Percentiles rank a stretch among this genome's conserved stretches.
Conservation (phyloP, 2,888 invertebrate species). For the Blastobasis adustella region DNA sequence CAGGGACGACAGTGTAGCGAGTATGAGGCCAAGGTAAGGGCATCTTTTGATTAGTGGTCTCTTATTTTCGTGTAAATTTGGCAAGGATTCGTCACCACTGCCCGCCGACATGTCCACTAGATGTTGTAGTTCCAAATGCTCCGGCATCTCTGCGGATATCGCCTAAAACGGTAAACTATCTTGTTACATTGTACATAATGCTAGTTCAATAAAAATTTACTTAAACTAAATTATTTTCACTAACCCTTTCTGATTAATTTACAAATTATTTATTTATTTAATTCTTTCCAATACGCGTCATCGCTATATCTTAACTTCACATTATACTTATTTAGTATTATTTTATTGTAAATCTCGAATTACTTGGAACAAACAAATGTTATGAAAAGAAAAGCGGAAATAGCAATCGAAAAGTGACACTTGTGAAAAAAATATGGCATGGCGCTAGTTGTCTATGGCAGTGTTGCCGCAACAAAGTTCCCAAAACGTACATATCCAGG, state of each 20-base stretch:
- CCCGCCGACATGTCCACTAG: conserved; percentile 79
- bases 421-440: no score
- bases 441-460: no score
- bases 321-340: no score
- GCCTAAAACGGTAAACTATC: conserved; percentile 13
- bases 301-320: no score
- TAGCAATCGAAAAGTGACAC: no score
- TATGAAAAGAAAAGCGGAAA: no score
- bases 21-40: conserved; percentile 87
- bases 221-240: neutral
- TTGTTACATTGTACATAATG: neutral
- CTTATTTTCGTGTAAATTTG: conserved; percentile 62
- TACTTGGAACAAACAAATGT: no score
- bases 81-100: conserved; percentile 62
- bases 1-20: conserved; percentile 90
- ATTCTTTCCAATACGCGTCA: neutral
- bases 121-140: conserved; percentile 86
- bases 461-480: no score
- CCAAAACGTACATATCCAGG: no score
- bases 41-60: conserved; percentile 71
- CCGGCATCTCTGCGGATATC: conserved; percentile 72
- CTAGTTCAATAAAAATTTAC: neutral
- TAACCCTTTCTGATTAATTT: neutral
- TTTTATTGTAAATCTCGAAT: no score
- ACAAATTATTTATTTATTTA: neutral